phyloP scores from a whole-genome alignment of 2,888 invertebrate genomes.

The Daptonema setosum region DNA sequence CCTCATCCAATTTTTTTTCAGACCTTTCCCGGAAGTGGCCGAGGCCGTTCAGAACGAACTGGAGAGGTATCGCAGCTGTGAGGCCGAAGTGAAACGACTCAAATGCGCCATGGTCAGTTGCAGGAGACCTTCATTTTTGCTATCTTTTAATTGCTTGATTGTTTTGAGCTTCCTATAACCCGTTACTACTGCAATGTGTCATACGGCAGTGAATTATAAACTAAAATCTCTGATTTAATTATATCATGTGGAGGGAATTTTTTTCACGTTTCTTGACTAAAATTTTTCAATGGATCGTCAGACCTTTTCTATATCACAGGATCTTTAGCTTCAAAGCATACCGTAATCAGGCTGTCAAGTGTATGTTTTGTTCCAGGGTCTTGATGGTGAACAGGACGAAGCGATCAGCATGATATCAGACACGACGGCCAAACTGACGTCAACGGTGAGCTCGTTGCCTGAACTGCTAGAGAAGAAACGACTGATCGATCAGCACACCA shows the following conservation, averaged over 20 bases:
- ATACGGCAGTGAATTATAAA: too few species aligned
- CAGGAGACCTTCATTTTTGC: too few species aligned
- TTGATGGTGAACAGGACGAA: constrained; percentile 64
- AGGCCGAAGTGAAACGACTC: constrained; percentile 83
- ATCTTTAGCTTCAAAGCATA: neutral
- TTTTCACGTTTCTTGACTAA: neutral
- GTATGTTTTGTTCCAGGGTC: constrained; percentile 35
- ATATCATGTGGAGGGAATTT: too few species aligned
- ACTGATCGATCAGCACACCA: constrained; percentile 93
- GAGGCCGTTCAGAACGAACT: constrained; percentile 95
- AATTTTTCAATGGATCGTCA: constrained; percentile 8
- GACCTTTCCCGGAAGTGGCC: constrained; percentile 50
- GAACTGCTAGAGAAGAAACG: constrained; percentile 88
- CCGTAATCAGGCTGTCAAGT: neutral
- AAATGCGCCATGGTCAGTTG: constrained; percentile 63
- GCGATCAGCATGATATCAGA: constrained; percentile 58
- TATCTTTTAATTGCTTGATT: too few species aligned
- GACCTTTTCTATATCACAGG: too few species aligned
- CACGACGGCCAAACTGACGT: constrained; percentile 64
- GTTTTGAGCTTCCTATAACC: too few species aligned
- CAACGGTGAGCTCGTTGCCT: constrained; percentile 72
- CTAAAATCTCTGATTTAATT: too few species aligned
- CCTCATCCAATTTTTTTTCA: constrained; percentile 10
- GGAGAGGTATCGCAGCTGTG: constrained; percentile 72
- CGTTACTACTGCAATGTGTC: too few species aligned